These are phyloP conservation scores for Chymomyza costata DNA, from an alignment of 1,140 invertebrate genomes.

Conservation along the genomic window DNA sequence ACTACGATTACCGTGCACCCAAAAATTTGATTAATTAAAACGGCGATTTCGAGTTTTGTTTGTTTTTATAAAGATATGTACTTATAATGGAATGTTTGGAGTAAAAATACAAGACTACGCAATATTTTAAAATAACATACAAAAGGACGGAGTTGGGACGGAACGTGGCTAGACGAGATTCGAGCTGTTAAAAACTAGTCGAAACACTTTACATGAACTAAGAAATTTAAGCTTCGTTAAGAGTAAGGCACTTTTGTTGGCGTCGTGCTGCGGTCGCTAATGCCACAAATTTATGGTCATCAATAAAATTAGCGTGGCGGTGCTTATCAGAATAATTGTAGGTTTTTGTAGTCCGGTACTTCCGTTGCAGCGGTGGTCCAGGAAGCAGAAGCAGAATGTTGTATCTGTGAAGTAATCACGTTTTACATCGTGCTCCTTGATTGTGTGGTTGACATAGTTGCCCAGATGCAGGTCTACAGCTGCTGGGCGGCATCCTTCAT, in stretches of 20 bases:
- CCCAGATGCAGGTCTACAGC: conserved; percentile 86
- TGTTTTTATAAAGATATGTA: conserved; percentile 41
- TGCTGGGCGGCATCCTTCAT: conserved; percentile 90
- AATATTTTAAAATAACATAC: conserved; percentile 32
- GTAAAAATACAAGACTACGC: conserved; percentile 42
- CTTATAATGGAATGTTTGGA: conserved; percentile 46
- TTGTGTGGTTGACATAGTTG: conserved; percentile 91
- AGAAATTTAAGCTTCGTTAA: conserved; percentile 30
- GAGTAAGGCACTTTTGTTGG: conserved; percentile 46
- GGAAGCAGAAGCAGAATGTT: conserved; percentile 93
- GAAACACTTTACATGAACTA: too few relatives aligned
- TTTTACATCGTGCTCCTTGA: conserved; percentile 90
- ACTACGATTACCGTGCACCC: conserved; percentile 83
- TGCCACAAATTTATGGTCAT: too few relatives aligned
- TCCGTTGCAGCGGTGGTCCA: conserved; percentile 91
- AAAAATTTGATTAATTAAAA: conserved; percentile 54
- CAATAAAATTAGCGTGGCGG: too few relatives aligned
- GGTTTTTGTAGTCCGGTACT: conserved; percentile 38
- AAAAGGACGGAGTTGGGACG: conserved; percentile 38
- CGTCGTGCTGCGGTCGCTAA: too few relatives aligned
- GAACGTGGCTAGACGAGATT: conserved; percentile 45
- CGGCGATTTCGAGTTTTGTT: conserved; percentile 28
- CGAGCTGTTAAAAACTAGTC: too few relatives aligned
- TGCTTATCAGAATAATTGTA: too few relatives aligned
- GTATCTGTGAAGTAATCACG: conserved; percentile 89